A percentile compares a stretch with the other conserved stretches of the same genome.
These are phyloP conservation scores for Ciconia boyciana DNA, from an alignment of 2,113 vertebrate species.

Conservation along the genomic window DNA sequence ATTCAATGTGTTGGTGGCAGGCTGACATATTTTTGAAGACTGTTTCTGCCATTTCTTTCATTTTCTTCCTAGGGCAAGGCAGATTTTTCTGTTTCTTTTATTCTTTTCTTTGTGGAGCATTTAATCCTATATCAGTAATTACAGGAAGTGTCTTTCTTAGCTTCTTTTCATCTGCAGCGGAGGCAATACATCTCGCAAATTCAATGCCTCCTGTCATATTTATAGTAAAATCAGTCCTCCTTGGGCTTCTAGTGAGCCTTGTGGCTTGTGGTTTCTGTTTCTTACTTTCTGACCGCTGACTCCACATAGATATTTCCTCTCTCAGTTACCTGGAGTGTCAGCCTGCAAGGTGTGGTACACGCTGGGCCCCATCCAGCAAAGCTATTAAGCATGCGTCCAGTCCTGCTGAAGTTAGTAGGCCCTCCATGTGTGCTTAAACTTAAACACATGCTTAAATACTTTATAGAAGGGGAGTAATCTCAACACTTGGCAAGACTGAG, in stretches of 20 bases:
- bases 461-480: not conserved
- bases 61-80: not conserved
- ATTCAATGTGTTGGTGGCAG: not conserved
- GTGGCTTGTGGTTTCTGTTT: not conserved
- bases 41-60: not conserved
- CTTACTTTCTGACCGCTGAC: not conserved
- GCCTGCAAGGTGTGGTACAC: accelerated
- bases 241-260: not conserved
- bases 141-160: not conserved
- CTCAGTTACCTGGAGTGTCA: not conserved
- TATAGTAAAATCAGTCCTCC: not conserved
- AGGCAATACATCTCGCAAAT: not conserved
- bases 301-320: not conserved
- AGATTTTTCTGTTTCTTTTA: not conserved
- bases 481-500: not conserved
- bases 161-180: not conserved
- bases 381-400: not conserved
- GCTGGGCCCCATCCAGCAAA: not conserved
- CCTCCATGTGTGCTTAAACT: not conserved
- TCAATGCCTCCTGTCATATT: not conserved
- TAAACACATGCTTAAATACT: constrained; percentile 20
- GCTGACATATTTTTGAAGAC: not conserved
- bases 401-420: not conserved
- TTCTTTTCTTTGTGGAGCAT: not conserved
- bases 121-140: not conserved